Evolutionary conservation across 1,140 invertebrate species (phyloP).

Genomic region (Limonius californicus): DNA sequence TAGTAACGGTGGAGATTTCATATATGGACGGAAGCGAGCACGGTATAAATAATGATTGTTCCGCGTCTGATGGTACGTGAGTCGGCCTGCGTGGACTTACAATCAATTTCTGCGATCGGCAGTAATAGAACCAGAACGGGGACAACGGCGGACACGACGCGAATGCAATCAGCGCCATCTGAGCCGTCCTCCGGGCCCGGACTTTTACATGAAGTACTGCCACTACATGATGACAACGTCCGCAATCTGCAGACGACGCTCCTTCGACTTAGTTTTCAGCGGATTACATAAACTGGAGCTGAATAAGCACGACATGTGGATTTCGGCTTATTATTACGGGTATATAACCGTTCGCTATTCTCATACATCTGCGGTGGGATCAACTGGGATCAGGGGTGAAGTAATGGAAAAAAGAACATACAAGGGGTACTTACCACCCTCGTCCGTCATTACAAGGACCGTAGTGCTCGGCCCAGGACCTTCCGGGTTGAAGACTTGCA

Average conservation of each 20-base stretch:
- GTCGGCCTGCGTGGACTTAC: neutral
- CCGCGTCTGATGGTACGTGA: neutral
- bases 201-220: neutral
- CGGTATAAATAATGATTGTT: neutral
- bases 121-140: neutral
- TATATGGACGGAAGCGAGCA: no score
- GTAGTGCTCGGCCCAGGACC: conserved; percentile 67
- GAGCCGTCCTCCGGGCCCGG: neutral
- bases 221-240: neutral
- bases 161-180: neutral
- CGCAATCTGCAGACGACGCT: neutral
- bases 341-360: no score
- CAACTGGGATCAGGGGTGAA: no score
- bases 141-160: neutral
- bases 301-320: conserved; percentile 3
- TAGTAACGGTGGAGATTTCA: no score
- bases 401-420: no score
- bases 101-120: neutral
- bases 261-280: neutral
- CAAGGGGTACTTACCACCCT: conserved; percentile 64
- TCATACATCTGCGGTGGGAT: no score
- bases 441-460: conserved; percentile 73
- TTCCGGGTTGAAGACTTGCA: conserved; percentile 75
- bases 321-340: neutral
- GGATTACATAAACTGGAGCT: neutral